Evolutionary conservation across 2,797 vertebrate genomes (phyloP), one percentile per base, ranked within the genome.

Genomic region (Thaleichthys pacificus): DNA sequence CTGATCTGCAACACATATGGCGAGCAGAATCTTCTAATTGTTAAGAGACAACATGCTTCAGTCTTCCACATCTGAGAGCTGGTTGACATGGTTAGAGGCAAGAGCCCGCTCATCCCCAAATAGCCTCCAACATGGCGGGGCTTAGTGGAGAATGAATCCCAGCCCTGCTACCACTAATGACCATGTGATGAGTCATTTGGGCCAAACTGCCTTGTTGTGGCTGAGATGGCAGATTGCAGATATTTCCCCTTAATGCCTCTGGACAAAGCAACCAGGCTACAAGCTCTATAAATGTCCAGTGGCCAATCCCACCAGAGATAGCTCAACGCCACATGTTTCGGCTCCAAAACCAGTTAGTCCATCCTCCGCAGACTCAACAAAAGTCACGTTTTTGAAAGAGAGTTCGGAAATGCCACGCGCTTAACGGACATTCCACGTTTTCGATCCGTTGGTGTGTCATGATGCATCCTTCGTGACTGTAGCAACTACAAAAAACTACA

Each of bases 151-250:
- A 82, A 85, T 84, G 82, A 84, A 89, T 83, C 80, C 84, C 87
- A 85, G 81, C 19, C 51, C 15, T 22, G 78, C 87, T 87, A 83
- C 87, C 88, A 57, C 88, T 82, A 90, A 91, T 89, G 85, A 90
- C 79, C 83, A 54, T 86, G 89, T 86, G 91, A 90, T 90, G 89
- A 92, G 88, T 90, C 88, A 91, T 88, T 88, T 84, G 81, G 88
- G 86, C 69, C 64, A 15, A 73, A 86, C 78, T 82, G 85, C 80
- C 87, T 70, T 83, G 84, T 85, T 89, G 88, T 77, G 87, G 88
- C 84, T 17, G 74, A 75, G 65, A 85, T 86, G 81, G 73, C 79
- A 86, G 80, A 88, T 84, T 82, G 81, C 78, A 77, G 76, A 75
- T 82, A 72, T 77, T 47, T 68, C 73, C 76, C 67, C 67, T 67